Percentiles rank a stretch among this genome's conserved stretches.
Conservation (phyloP, 2,113 vertebrate genomes). For the Heliornis fulica region DNA sequence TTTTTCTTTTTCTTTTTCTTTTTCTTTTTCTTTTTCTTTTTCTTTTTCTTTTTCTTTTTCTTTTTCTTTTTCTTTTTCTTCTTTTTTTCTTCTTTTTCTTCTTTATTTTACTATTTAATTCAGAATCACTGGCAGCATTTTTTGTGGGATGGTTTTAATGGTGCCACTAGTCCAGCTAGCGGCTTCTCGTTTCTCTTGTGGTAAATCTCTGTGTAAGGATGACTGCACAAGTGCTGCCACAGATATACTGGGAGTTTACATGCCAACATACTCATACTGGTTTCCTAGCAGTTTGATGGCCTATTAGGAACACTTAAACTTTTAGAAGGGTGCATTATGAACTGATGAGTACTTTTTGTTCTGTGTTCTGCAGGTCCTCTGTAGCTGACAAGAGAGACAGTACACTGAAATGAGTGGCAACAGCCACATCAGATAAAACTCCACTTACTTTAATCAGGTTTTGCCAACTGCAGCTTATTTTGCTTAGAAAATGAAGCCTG, state of each 20-base stretch:
- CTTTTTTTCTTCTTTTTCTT: no score
- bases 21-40: no score
- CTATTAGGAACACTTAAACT: neutral
- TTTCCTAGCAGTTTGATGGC: neutral
- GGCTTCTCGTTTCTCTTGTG: neutral
- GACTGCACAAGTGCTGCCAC: neutral
- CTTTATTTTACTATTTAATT: neutral
- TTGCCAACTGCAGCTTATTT: conserved; percentile 3
- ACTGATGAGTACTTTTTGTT: neutral
- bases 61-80: no score
- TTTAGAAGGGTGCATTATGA: neutral
- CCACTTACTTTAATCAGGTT: conserved; percentile 35
- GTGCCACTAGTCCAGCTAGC: rapidly evolving
- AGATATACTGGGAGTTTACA: neutral
- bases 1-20: neutral
- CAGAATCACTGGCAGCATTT: neutral
- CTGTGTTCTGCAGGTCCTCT: neutral
- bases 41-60: no score
- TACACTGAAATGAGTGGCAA: neutral
- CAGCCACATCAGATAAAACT: neutral
- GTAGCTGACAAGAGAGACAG: neutral
- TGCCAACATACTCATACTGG: rapidly evolving
- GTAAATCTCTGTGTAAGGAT: neutral
- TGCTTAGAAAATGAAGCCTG: conserved; percentile 25
- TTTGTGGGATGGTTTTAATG: rapidly evolving